Evolutionary conservation across 2,888 invertebrate species (phyloP).

Genomic region (Hypomecis atomaria): DNA sequence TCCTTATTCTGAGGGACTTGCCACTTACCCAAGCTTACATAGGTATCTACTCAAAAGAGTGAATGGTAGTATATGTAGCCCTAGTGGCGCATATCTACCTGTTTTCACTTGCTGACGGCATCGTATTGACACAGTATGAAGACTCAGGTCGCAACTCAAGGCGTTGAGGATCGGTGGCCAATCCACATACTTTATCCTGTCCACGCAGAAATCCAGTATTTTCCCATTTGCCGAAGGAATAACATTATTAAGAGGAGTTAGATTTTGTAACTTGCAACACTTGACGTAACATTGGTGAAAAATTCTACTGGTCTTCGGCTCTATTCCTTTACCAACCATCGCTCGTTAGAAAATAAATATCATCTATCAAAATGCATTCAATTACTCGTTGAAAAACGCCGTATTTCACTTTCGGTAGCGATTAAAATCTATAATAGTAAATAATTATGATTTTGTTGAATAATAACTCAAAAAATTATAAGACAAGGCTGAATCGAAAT

Average conservation of each 20-base stretch:
- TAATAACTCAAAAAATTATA: slow-evolving; percentile 64
- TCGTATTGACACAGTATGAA: slow-evolving; percentile 88
- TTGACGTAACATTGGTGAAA: slow-evolving; percentile 80
- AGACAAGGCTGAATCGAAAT: slow-evolving; percentile 50
- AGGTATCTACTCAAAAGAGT: too few relatives aligned
- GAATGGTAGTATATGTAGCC: not conserved
- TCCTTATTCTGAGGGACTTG: too few relatives aligned
- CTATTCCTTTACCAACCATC: slow-evolving; percentile 77
- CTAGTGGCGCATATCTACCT: slow-evolving; percentile 51
- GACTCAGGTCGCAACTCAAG: slow-evolving; percentile 88
- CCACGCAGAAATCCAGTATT: slow-evolving; percentile 88
- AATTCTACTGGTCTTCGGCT: slow-evolving; percentile 73
- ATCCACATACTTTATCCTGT: slow-evolving; percentile 90
- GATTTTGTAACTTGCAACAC: slow-evolving; percentile 80
- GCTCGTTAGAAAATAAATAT: slow-evolving; percentile 45
- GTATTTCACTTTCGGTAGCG: slow-evolving; percentile 45
- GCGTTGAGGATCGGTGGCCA: slow-evolving; percentile 91
- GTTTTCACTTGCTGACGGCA: slow-evolving; percentile 84
- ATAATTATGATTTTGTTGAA: slow-evolving; percentile 55
- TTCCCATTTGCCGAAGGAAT: slow-evolving; percentile 77
- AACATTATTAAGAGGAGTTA: slow-evolving; percentile 72
- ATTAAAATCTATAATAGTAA: slow-evolving; percentile 54
- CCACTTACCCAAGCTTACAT: too few relatives aligned
- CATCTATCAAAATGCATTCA: slow-evolving; percentile 60
- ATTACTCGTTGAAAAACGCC: slow-evolving; percentile 49